These are phyloP conservation scores for Himalopsyche anomala DNA, from an alignment of 2,888 invertebrate genomes.

Conservation along the genomic window DNA sequence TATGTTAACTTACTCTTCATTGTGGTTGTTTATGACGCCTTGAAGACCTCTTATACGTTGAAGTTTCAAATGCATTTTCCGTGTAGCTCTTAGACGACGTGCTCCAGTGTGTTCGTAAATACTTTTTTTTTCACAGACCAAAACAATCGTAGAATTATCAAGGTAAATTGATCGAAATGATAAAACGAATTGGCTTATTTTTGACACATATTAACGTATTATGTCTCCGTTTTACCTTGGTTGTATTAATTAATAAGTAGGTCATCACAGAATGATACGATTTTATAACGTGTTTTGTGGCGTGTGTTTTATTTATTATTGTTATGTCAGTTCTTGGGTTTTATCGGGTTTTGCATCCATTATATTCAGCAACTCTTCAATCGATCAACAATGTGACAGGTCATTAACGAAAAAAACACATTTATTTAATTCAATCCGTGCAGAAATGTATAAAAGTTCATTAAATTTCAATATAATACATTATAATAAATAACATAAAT, in stretches of 20 bases:
- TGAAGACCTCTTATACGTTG: not conserved
- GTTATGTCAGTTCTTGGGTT: too few relatives aligned
- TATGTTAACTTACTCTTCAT: not conserved
- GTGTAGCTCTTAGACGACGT: not conserved
- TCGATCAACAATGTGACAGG: too few relatives aligned
- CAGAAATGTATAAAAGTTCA: too few relatives aligned
- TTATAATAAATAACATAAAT: too few relatives aligned
- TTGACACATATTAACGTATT: not conserved
- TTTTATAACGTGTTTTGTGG: too few relatives aligned
- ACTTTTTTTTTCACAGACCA: not conserved
- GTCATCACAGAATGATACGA: not conserved
- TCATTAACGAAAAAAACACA: too few relatives aligned
- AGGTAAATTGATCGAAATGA: not conserved
- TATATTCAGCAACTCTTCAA: too few relatives aligned
- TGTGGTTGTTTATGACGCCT: not conserved
- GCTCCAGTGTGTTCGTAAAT: not conserved
- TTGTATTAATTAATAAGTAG: not conserved
- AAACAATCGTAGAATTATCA: not conserved
- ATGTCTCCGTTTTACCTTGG: not conserved
- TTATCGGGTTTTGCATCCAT: too few relatives aligned
- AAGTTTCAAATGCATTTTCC: conserved; percentile 24
- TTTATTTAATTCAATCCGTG: too few relatives aligned
- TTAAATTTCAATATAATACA: too few relatives aligned
- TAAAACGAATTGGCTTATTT: not conserved
- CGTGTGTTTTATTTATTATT: too few relatives aligned